Conservation (phyloP, 1,140 invertebrate species). For the Arctopsyche grandis region DNA sequence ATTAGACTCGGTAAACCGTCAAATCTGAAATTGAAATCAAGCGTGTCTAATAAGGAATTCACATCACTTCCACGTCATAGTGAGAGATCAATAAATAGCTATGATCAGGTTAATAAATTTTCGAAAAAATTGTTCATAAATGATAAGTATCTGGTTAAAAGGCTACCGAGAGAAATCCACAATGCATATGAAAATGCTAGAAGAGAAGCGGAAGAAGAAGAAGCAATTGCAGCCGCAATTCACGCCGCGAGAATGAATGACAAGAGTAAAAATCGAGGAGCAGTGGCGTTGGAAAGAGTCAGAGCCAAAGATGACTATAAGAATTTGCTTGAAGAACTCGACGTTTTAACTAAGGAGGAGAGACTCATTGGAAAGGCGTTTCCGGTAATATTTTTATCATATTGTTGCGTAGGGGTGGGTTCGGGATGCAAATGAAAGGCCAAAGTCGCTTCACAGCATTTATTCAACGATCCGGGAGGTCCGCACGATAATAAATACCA, state of each 20-base stretch:
- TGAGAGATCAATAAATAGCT: not conserved
- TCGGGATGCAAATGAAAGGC: no score
- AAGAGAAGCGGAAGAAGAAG: not conserved
- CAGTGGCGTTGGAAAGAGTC: not conserved
- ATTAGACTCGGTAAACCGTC: not conserved
- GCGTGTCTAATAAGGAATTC: not conserved
- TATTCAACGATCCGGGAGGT: no score
- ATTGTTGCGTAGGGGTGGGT: no score
- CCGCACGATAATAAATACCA: no score
- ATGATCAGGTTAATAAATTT: constrained; percentile 17
- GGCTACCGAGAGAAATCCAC: not conserved
- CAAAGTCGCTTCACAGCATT: no score
- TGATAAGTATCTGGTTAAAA: not conserved
- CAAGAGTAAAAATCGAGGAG: not conserved
- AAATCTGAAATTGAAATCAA: not conserved
- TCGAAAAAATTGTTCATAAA: not conserved
- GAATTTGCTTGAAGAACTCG: constrained; percentile 62
- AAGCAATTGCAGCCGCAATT: not conserved
- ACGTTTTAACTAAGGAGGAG: constrained; percentile 60
- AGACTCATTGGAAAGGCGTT: constrained; percentile 56
- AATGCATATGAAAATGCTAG: constrained; percentile 23
- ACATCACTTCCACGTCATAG: not conserved
- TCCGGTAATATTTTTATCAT: constrained; percentile 33
- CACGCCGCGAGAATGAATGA: not conserved
- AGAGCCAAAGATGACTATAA: constrained; percentile 58